Conservation (phyloP, 2,797 vertebrate species). For the Cygnus olor region DNA sequence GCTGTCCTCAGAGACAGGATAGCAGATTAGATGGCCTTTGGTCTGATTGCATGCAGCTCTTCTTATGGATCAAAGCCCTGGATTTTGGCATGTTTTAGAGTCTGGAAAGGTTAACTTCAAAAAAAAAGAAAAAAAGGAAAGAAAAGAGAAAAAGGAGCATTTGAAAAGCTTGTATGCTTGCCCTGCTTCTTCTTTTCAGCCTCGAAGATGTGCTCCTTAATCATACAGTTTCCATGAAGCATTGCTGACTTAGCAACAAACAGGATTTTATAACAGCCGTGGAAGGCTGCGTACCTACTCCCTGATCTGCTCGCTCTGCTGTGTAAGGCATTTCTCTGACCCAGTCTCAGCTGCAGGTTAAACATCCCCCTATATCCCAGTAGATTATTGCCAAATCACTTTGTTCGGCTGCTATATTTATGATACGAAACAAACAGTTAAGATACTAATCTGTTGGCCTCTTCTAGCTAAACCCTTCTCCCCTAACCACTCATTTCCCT, state of each 20-base stretch:
- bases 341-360: neutral
- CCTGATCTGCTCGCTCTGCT: neutral
- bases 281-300: neutral
- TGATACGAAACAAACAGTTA: neutral
- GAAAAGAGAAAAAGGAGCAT: neutral
- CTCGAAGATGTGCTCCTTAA: slow-evolving; percentile 3
- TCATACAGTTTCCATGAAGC: neutral
- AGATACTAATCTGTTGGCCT: neutral
- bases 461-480: neutral
- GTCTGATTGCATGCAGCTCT: neutral
- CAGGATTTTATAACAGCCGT: neutral
- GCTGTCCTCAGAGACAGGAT: neutral
- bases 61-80: slow-evolving; percentile 33
- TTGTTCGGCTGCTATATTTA: neutral
- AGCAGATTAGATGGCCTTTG: slow-evolving; percentile 31
- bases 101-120: slow-evolving; percentile 21
- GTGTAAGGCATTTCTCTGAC: neutral
- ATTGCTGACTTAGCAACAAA: neutral
- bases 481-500: neutral
- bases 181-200: neutral
- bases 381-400: neutral
- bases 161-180: slow-evolving; percentile 16
- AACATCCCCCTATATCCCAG: neutral
- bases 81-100: neutral
- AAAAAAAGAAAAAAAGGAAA: neutral